A percentile compares a stretch with the other conserved stretches of the same genome.
These are phyloP conservation scores for Epinephelus moara DNA, from an alignment of 2,113 vertebrate genomes.

Conservation along the genomic window DNA sequence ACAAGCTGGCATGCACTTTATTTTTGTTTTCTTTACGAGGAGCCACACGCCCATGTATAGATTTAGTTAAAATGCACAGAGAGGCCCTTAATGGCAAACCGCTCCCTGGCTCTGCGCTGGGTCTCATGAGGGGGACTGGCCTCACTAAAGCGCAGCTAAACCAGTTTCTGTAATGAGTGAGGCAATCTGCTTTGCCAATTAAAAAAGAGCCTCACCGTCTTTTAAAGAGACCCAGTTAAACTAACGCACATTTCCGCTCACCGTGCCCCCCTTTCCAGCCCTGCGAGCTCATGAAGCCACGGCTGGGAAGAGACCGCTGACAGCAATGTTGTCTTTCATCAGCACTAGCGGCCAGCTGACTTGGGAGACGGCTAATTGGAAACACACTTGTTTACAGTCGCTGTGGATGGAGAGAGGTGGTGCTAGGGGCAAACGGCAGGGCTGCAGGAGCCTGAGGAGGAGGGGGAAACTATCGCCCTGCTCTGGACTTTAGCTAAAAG, in stretches of 20 bases:
- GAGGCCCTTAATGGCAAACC: constrained; percentile 20
- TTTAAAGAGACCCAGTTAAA: constrained; percentile 64
- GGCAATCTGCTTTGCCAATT: constrained; percentile 62
- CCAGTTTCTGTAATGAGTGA: constrained; percentile 51
- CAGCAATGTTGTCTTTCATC: constrained; percentile 55
- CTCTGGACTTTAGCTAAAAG: constrained; percentile 13
- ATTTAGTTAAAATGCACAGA: constrained; percentile 36
- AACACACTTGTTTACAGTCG: constrained; percentile 76
- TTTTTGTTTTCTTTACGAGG: constrained; percentile 63
- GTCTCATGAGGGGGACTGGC: constrained; percentile 27
- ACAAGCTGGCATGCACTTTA: constrained; percentile 60
- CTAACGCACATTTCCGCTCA: constrained; percentile 54
- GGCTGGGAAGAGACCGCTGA: constrained; percentile 31
- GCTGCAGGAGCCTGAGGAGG: constrained; percentile 36
- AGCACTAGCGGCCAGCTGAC: constrained; percentile 50
- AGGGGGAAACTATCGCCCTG: not conserved
- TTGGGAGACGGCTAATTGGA: constrained; percentile 68
- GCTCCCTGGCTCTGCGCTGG: not conserved
- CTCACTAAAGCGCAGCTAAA: constrained; percentile 46
- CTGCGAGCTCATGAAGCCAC: constrained; percentile 5
- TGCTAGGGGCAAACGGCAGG: constrained; percentile 31
- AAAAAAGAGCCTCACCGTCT: constrained; percentile 50
- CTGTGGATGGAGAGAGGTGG: constrained; percentile 37
- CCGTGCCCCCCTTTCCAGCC: constrained; percentile 31
- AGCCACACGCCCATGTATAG: constrained; percentile 43